phyloP scores from a whole-genome alignment of 1,140 invertebrate species.

The Scaptomyza hsui region DNA sequence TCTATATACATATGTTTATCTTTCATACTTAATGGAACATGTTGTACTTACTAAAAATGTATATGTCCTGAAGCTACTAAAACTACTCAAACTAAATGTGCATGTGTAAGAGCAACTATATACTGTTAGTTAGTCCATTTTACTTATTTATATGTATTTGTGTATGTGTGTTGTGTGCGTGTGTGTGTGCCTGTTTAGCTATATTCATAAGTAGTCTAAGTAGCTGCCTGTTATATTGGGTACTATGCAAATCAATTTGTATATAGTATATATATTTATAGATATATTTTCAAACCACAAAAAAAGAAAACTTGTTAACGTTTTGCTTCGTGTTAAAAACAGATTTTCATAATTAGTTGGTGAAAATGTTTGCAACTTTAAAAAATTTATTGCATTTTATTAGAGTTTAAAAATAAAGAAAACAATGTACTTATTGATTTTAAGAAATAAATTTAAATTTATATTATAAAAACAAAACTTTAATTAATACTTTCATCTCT shows the following conservation, averaged over 20 bases:
- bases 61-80: not conserved
- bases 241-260: conserved; percentile 20
- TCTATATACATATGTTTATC: conserved; percentile 10
- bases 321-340: conserved; percentile 58
- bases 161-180: not conserved
- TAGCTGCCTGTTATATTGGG: conserved; percentile 4
- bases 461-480: conserved; percentile 16
- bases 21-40: conserved; percentile 26
- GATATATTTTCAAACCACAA: conserved; percentile 48
- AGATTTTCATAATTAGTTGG: conserved; percentile 47
- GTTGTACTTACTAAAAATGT: conserved; percentile 23
- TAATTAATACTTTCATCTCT: conserved; percentile 47
- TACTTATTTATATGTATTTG: conserved; percentile 42
- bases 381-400: conserved; percentile 65
- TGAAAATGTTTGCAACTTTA: conserved; percentile 39
- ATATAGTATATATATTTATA: conserved; percentile 21
- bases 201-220: conserved; percentile 5
- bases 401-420: conserved; percentile 32
- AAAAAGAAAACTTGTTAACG: conserved; percentile 57
- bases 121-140: conserved; percentile 61
- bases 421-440: conserved; percentile 68
- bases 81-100: not conserved
- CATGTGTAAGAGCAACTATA: conserved; percentile 4
- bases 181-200: not conserved
- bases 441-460: conserved; percentile 47